Conservation (phyloP, 2,888 invertebrate species). For the Homarus gammarus region DNA sequence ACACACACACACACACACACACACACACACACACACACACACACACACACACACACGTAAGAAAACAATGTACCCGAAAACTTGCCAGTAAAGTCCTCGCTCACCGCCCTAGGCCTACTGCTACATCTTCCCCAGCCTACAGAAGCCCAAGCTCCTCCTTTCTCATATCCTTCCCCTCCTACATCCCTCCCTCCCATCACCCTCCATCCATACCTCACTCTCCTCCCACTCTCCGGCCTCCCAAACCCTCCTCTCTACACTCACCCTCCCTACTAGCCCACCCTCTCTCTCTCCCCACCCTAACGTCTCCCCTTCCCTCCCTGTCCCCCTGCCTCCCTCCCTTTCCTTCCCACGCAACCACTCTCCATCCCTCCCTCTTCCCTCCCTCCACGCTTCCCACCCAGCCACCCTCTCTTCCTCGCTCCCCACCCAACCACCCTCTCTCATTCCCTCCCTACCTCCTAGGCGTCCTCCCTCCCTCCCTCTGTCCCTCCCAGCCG, state of each 20-base stretch:
- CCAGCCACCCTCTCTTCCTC: too few relatives aligned
- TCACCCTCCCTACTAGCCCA: too few relatives aligned
- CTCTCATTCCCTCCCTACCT: neutral
- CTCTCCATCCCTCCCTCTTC: neutral
- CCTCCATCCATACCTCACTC: neutral
- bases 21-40: too few relatives aligned
- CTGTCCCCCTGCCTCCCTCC: neutral
- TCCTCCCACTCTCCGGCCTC: neutral
- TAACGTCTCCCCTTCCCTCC: neutral
- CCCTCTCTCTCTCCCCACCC: neutral
- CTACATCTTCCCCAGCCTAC: neutral
- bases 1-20: too few relatives aligned
- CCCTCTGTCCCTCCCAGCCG: conserved; percentile 15
- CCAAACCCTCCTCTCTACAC: neutral
- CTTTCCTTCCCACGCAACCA: too few relatives aligned
- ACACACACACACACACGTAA: too few relatives aligned
- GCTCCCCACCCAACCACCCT: too few relatives aligned
- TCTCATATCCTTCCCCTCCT: neutral
- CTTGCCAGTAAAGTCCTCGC: too few relatives aligned
- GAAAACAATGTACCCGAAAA: too few relatives aligned
- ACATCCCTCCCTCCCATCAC: neutral
- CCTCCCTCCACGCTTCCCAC: neutral
- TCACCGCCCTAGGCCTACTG: neutral
- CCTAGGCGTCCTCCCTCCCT: conserved; percentile 1
- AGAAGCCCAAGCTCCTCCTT: neutral